Percentiles rank a stretch among this genome's conserved stretches.
Conservation (phyloP, 2,797 vertebrate species). For the Denticeps clupeoides region DNA sequence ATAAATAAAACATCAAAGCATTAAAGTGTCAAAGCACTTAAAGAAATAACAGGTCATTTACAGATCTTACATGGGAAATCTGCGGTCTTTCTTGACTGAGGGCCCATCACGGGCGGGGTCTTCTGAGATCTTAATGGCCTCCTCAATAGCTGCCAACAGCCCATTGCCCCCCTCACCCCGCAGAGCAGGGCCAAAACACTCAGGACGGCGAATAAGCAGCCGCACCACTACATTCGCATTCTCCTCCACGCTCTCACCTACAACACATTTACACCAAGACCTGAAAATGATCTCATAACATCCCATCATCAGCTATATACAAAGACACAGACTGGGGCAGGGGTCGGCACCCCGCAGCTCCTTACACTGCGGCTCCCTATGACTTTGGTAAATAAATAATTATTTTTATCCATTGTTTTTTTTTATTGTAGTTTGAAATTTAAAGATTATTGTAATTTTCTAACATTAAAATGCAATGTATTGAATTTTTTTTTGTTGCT, state of each 20-base stretch:
- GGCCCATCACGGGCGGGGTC: constrained; percentile 86
- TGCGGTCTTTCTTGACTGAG: constrained; percentile 78
- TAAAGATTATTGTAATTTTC: too few species aligned
- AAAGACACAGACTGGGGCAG: background rate
- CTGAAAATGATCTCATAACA: background rate
- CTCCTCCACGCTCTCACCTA: constrained; percentile 90
- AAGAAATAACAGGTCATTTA: too few species aligned
- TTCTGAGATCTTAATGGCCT: constrained; percentile 89
- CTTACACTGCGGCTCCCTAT: too few species aligned
- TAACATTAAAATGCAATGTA: too few species aligned
- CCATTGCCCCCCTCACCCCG: constrained; percentile 86
- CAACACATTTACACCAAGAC: background rate
- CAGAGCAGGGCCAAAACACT: constrained; percentile 88
- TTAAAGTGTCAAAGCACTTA: too few species aligned
- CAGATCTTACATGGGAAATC: constrained; percentile 69
- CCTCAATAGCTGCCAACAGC: constrained; percentile 82
- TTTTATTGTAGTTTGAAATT: too few species aligned
- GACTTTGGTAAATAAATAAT: too few species aligned
- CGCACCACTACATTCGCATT: constrained; percentile 91
- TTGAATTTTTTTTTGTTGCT: too few species aligned
- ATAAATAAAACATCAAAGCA: too few species aligned
- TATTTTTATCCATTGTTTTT: too few species aligned
- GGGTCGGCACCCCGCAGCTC: too few species aligned
- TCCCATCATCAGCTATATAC: background rate
- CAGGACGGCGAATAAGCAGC: constrained; percentile 81